phyloP scores from a whole-genome alignment of 2,888 invertebrate genomes.

The Philhelius pedissequus region DNA sequence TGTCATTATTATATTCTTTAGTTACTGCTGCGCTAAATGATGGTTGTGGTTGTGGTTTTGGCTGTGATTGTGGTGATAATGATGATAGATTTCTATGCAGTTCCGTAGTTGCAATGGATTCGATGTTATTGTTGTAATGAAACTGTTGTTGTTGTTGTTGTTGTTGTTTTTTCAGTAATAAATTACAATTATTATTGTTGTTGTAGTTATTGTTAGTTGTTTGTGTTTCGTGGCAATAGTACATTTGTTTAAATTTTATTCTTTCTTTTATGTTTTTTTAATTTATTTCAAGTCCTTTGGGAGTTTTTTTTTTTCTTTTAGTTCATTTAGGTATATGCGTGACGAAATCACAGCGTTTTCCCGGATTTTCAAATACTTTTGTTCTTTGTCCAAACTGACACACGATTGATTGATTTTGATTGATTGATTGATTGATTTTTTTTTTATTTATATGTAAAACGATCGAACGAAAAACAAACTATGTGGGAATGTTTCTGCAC shows the following conservation, averaged over 20 bases:
- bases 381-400: slow-evolving; percentile 35
- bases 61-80: slow-evolving; percentile 66
- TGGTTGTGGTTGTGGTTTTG: slow-evolving; percentile 65
- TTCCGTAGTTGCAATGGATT: slow-evolving; percentile 64
- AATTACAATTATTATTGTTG: slow-evolving; percentile 37
- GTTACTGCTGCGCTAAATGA: slow-evolving; percentile 8
- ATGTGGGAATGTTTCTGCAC: slow-evolving; percentile 69
- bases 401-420: slow-evolving; percentile 34
- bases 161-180: slow-evolving; percentile 52
- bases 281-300: slow-evolving; percentile 28
- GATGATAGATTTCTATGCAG: slow-evolving; percentile 52
- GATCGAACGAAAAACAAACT: slow-evolving; percentile 60
- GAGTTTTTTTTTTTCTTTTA: background rate
- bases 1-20: background rate
- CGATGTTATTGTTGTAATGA: slow-evolving; percentile 54
- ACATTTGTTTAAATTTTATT: slow-evolving; percentile 50
- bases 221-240: slow-evolving; percentile 65
- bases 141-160: slow-evolving; percentile 56
- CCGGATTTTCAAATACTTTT: slow-evolving; percentile 35
- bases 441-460: slow-evolving; percentile 52
- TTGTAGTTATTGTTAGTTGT: slow-evolving; percentile 38
- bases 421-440: slow-evolving; percentile 28
- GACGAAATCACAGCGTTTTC: slow-evolving; percentile 51
- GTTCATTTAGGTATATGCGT: slow-evolving; percentile 39
- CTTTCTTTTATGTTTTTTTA: background rate